Conservation (phyloP, 2,113 vertebrate species). For the Lutjanus erythropterus region DNA sequence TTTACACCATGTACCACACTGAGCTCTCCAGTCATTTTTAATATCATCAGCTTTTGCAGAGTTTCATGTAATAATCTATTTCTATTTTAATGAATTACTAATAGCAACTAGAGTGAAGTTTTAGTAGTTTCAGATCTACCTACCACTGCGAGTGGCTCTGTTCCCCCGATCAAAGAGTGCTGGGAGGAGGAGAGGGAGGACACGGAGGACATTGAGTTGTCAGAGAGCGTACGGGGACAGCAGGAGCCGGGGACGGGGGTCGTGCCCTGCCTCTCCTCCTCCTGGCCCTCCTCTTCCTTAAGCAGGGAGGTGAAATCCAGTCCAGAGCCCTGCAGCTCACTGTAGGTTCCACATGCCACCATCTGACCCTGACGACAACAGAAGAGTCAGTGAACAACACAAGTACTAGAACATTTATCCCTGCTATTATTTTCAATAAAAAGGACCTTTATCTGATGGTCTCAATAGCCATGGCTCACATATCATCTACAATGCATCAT, state of each 20-base stretch:
- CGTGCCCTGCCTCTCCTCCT: constrained; percentile 51
- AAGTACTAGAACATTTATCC: background rate
- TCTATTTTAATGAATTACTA: too few relatives aligned
- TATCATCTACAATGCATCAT: too few relatives aligned
- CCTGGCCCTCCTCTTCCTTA: constrained; percentile 88
- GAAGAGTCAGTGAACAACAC: background rate
- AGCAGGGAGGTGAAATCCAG: constrained; percentile 94
- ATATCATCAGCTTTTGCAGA: too few relatives aligned
- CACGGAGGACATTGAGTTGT: constrained; percentile 89
- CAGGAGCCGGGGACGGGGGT: constrained; percentile 50
- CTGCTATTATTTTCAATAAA: background rate
- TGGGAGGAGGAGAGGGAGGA: constrained; percentile 90
- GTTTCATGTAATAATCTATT: too few relatives aligned
- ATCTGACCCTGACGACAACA: constrained; percentile 86
- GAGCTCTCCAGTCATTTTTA: too few relatives aligned
- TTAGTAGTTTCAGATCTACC: constrained; percentile 9
- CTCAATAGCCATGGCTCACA: background rate
- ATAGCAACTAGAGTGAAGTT: too few relatives aligned
- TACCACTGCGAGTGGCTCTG: constrained; percentile 82
- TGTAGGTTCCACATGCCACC: constrained; percentile 91
- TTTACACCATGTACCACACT: too few relatives aligned
- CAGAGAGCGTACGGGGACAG: constrained; percentile 85
- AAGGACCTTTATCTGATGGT: background rate
- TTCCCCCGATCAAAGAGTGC: constrained; percentile 88
- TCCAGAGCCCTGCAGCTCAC: constrained; percentile 89